A percentile compares a stretch with the other conserved stretches of the same genome.
Evolutionary conservation across 2,888 invertebrate species (phyloP).

Genomic region (Caenorhabditis afra): DNA sequence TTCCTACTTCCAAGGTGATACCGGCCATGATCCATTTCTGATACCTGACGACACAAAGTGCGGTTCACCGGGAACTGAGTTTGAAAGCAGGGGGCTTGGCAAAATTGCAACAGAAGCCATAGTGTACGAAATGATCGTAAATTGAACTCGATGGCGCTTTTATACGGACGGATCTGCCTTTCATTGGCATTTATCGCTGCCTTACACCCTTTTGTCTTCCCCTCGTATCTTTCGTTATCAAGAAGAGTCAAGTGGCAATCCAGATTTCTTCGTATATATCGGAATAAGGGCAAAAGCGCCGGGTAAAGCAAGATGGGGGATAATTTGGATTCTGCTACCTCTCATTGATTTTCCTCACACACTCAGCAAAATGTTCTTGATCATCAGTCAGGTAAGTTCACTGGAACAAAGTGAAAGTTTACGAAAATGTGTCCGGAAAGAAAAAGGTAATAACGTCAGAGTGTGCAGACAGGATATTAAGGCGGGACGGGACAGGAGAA

Average conservation of each 20-base stretch:
- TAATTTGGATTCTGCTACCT: conserved; percentile 6
- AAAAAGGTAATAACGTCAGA: too few relatives aligned
- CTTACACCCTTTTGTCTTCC: conserved; percentile 27
- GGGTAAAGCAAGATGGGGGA: not conserved
- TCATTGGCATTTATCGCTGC: conserved; percentile 45
- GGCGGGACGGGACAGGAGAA: not conserved
- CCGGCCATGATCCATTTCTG: conserved; percentile 1
- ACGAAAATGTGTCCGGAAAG: not conserved
- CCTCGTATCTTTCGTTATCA: conserved; percentile 34
- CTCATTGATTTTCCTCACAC: conserved; percentile 1
- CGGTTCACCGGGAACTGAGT: too few relatives aligned
- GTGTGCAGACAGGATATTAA: not conserved
- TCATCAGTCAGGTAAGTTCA: not conserved
- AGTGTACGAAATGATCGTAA: conserved; percentile 27
- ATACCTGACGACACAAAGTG: not conserved
- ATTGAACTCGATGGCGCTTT: conserved; percentile 30
- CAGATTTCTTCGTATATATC: conserved; percentile 43
- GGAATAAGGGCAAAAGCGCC: conserved; percentile 36
- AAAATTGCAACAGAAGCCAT: not conserved
- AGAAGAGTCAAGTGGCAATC: conserved; percentile 45
- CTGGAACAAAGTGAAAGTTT: not conserved
- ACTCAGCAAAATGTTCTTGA: conserved; percentile 30
- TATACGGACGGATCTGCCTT: conserved; percentile 34
- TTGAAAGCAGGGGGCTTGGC: too few relatives aligned
- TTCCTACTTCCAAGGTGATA: conserved; percentile 9